These are phyloP conservation scores for Zygothrica quintamaculata DNA, from an alignment of 2,888 invertebrate species.

Conservation along the genomic window DNA sequence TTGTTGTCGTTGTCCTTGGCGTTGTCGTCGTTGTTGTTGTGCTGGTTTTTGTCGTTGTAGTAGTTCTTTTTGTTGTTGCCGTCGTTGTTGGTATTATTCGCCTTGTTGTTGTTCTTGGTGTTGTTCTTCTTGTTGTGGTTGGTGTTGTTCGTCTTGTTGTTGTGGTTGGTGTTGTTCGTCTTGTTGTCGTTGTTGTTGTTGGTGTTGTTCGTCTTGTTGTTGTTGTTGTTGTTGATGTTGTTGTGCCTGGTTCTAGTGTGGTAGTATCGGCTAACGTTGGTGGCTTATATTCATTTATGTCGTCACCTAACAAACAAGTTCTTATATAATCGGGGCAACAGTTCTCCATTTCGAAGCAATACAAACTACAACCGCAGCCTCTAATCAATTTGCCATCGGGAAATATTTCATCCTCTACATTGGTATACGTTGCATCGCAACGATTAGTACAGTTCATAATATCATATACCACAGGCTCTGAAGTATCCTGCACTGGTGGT, in stretches of 20 bases:
- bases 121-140: conserved; percentile 11
- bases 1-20: conserved; percentile 16
- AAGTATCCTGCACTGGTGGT: conserved; percentile 3
- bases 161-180: background rate
- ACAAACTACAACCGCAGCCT: conserved; percentile 87
- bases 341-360: conserved; percentile 85
- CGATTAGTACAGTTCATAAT: conserved; percentile 80
- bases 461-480: conserved; percentile 62
- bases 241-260: conserved; percentile 3
- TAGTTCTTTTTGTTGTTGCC: conserved; percentile 4
- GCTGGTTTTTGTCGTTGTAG: too few species aligned
- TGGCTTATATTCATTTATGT: conserved; percentile 24
- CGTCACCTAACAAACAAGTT: conserved; percentile 22
- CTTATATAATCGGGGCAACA: conserved; percentile 89
- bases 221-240: conserved; percentile 7
- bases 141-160: conserved; percentile 3
- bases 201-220: conserved; percentile 4
- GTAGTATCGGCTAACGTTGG: too few species aligned
- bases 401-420: fast-evolving
- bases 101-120: conserved; percentile 6
- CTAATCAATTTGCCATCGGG: conserved; percentile 49
- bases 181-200: conserved; percentile 22
- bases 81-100: conserved; percentile 8
- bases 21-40: too few species aligned
- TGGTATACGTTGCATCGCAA: conserved; percentile 19